These are phyloP conservation scores for Hippocampus comes DNA, from an alignment of 2,113 vertebrate species.

Conservation along the genomic window DNA sequence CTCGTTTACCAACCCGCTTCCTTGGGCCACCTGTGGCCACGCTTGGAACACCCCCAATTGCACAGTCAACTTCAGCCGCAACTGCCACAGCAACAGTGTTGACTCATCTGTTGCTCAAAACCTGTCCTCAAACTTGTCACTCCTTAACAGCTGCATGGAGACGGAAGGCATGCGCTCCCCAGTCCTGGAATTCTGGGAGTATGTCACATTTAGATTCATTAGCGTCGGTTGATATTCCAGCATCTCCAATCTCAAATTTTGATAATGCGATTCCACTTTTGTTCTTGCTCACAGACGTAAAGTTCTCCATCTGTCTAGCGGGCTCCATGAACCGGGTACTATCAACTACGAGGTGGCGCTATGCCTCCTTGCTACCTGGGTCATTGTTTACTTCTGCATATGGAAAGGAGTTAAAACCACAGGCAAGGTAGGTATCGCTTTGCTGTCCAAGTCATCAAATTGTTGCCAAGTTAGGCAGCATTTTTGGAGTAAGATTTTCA, in stretches of 20 bases:
- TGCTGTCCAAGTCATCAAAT: neutral
- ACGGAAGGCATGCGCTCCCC: slow-evolving; percentile 82
- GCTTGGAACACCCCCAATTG: slow-evolving; percentile 90
- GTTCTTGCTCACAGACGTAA: slow-evolving; percentile 74
- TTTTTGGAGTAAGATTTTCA: neutral
- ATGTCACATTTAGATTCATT: slow-evolving; percentile 55
- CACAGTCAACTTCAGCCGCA: slow-evolving; percentile 75
- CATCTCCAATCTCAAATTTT: too few relatives aligned
- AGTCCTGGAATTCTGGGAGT: slow-evolving; percentile 97
- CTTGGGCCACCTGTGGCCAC: slow-evolving; percentile 92
- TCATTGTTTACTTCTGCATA: slow-evolving; percentile 96
- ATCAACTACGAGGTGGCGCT: slow-evolving; percentile 90
- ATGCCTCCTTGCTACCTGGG: slow-evolving; percentile 87
- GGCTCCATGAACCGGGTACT: slow-evolving; percentile 79
- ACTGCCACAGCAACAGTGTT: slow-evolving; percentile 65
- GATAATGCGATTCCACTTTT: too few relatives aligned
- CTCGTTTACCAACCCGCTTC: slow-evolving; percentile 87
- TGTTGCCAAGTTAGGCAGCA: neutral
- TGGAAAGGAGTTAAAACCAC: slow-evolving; percentile 97
- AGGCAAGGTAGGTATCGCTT: slow-evolving; percentile 80
- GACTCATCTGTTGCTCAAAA: slow-evolving; percentile 38
- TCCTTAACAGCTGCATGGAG: slow-evolving; percentile 75
- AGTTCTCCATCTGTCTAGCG: slow-evolving; percentile 83
- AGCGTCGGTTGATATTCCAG: too few relatives aligned
- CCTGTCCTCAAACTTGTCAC: slow-evolving; percentile 51